Percentiles rank a stretch among this genome's conserved stretches.
Evolutionary conservation across 2,113 vertebrate species (phyloP).

Genomic region (Rhineura floridana): DNA sequence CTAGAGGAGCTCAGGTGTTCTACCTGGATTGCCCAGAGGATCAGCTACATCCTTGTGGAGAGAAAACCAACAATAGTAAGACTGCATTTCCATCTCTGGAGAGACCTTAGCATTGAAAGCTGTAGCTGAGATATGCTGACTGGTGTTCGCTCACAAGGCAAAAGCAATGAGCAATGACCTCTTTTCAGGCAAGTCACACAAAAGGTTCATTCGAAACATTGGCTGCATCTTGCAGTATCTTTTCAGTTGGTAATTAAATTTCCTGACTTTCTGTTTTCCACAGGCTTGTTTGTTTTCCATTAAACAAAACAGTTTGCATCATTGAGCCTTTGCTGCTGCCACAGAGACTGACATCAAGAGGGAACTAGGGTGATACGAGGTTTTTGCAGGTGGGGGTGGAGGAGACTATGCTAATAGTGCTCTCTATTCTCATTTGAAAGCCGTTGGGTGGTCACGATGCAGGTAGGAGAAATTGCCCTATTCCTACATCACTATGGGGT

Average conservation of each 20-base stretch:
- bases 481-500: not conserved
- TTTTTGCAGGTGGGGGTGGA: not conserved
- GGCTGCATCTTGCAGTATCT: constrained; percentile 54
- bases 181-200: constrained; percentile 50
- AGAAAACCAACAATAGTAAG: not conserved
- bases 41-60: constrained; percentile 24
- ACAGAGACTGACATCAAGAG: constrained; percentile 7
- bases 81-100: not conserved
- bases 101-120: rapidly evolving
- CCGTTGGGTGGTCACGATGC: not conserved
- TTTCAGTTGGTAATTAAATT: constrained; percentile 69
- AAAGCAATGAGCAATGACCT: constrained; percentile 57
- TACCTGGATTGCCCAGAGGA: too few relatives aligned
- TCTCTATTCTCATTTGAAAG: not conserved
- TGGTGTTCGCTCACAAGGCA: not conserved
- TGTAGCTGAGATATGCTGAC: constrained; percentile 45
- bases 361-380: not conserved
- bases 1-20: not conserved
- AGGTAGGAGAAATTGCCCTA: too few relatives aligned
- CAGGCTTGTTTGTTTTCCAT: constrained; percentile 16
- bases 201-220: constrained; percentile 66
- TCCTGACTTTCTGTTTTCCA: constrained; percentile 59
- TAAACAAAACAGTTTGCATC: constrained; percentile 43
- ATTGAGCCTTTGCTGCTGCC: constrained; percentile 37
- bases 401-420: too few relatives aligned